These are phyloP conservation scores for Hypercompe scribonia DNA, from an alignment of 2,888 invertebrate species.

Conservation along the genomic window DNA sequence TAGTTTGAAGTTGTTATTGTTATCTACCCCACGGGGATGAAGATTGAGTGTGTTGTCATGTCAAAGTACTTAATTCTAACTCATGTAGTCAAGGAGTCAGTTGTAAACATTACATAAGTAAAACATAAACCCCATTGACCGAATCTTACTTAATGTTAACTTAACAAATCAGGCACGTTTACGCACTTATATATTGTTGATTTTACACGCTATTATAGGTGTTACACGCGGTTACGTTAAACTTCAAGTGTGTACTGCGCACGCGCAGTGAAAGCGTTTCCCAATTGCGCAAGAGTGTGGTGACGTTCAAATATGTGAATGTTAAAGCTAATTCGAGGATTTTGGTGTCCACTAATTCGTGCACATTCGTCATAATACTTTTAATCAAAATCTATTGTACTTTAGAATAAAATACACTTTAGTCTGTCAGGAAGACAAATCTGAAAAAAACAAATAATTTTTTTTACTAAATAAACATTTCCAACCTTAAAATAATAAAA, in stretches of 20 bases:
- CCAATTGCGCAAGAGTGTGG: conserved; percentile 48
- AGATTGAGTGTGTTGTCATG: neutral
- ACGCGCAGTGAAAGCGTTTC: conserved; percentile 54
- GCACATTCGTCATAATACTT: too few species aligned
- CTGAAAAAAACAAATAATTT: too few species aligned
- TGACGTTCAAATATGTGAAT: conserved; percentile 33
- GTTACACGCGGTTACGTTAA: conserved; percentile 41
- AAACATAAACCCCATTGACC: conserved; percentile 14
- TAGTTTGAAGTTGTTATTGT: too few species aligned
- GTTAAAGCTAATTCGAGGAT: too few species aligned
- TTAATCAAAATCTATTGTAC: too few species aligned
- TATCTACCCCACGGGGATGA: too few species aligned
- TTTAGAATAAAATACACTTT: too few species aligned
- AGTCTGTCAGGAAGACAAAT: too few species aligned
- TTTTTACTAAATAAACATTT: too few species aligned
- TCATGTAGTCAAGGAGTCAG: neutral
- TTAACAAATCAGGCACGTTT: conserved; percentile 33
- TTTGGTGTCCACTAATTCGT: too few species aligned
- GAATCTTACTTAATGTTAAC: conserved; percentile 27
- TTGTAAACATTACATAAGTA: conserved; percentile 9
- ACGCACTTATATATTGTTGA: conserved; percentile 42
- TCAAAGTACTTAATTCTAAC: neutral
- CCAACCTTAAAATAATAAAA: too few species aligned
- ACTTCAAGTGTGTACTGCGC: conserved; percentile 27
- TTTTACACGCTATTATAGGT: conserved; percentile 17